Evolutionary conservation across 2,888 invertebrate species (phyloP).

Genomic region (Heteromurus nitidus): DNA sequence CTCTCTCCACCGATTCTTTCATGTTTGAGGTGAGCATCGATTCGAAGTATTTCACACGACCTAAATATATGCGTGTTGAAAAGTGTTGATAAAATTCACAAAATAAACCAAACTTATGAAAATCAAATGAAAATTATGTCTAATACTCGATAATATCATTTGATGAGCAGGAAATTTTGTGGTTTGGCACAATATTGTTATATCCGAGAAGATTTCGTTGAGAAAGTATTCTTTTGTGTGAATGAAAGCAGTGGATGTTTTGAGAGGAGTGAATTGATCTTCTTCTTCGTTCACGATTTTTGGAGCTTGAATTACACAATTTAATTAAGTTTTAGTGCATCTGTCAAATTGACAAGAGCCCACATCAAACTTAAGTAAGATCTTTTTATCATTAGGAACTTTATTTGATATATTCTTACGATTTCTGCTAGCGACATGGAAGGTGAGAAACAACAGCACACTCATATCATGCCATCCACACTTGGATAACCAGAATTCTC

Average conservation of each 20-base stretch:
- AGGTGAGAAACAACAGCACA: slow-evolving; percentile 49
- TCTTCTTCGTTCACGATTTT: slow-evolving; percentile 59
- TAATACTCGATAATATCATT: slow-evolving; percentile 48
- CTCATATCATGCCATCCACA: slow-evolving; percentile 64
- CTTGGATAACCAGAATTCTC: slow-evolving; percentile 61
- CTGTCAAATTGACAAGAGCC: no score
- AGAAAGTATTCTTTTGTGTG: slow-evolving; percentile 42
- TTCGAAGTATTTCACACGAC: slow-evolving; percentile 60
- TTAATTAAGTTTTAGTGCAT: background rate
- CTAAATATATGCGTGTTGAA: slow-evolving; percentile 19
- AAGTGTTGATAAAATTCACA: background rate
- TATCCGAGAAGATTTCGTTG: slow-evolving; percentile 43
- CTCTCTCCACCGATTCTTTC: slow-evolving; percentile 60
- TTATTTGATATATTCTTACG: slow-evolving; percentile 31
- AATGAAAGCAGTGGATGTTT: slow-evolving; percentile 28
- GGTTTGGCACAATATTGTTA: slow-evolving; percentile 45
- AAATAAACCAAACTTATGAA: background rate
- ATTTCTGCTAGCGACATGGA: slow-evolving; percentile 49
- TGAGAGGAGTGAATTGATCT: slow-evolving; percentile 28
- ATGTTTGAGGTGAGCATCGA: slow-evolving; percentile 56
- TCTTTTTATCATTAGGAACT: background rate
- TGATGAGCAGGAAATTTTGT: slow-evolving; percentile 63
- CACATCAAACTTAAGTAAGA: no score
- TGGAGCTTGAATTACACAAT: slow-evolving; percentile 37
- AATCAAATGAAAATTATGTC: background rate